Conservation (phyloP, 1,140 invertebrate species). For the Bombus sibiricus region DNA sequence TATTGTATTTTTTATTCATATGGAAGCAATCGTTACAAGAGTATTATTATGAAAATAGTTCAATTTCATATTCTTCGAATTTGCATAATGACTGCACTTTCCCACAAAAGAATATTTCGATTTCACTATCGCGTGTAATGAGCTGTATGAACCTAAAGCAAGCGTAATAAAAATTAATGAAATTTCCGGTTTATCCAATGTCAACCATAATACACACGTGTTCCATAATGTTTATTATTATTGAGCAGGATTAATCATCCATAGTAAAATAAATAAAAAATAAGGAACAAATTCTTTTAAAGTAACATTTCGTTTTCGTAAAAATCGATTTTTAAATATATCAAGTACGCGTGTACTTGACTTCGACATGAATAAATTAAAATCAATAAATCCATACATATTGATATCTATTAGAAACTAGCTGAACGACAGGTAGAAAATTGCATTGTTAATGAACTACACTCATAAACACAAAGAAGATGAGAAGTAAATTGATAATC, state of each 20-base stretch:
- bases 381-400: too few relatives aligned
- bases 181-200: slow-evolving; percentile 44
- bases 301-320: too few relatives aligned
- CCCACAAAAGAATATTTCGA: background rate
- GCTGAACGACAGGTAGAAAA: background rate
- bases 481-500: background rate
- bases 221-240: background rate
- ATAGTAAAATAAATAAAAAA: too few relatives aligned
- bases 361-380: too few relatives aligned
- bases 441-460: background rate
- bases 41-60: background rate
- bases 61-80: background rate
- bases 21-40: too few relatives aligned
- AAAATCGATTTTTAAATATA: too few relatives aligned
- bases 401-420: too few relatives aligned
- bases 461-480: background rate
- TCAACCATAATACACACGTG: slow-evolving; percentile 10
- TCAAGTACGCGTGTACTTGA: too few relatives aligned
- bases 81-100: background rate
- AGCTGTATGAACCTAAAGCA: background rate
- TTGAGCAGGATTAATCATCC: too few relatives aligned
- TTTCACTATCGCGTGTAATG: background rate
- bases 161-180: slow-evolving; percentile 10
- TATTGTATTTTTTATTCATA: too few relatives aligned
- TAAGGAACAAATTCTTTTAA: too few relatives aligned